phyloP scores from a whole-genome alignment of 2,113 vertebrate species.

The Strix aluco region DNA sequence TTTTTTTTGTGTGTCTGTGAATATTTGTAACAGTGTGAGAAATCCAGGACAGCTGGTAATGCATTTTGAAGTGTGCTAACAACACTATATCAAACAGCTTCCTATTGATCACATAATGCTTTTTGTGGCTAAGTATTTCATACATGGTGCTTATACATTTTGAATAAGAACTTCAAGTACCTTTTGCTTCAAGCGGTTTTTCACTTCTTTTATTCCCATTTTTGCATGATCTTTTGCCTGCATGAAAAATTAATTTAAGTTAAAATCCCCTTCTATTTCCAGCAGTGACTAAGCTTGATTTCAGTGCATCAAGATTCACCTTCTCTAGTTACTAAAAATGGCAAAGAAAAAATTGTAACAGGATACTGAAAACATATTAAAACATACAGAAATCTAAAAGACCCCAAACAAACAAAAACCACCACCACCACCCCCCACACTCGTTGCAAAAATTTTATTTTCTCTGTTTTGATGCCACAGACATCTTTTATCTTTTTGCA shows the following conservation, averaged over 20 bases:
- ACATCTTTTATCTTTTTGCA: neutral
- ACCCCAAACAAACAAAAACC: slow-evolving; percentile 22
- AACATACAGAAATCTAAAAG: slow-evolving; percentile 67
- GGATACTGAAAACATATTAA: slow-evolving; percentile 57
- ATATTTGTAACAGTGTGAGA: slow-evolving; percentile 83
- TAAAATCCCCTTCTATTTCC: slow-evolving; percentile 76
- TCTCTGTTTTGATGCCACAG: slow-evolving; percentile 31
- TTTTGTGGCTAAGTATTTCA: slow-evolving; percentile 74
- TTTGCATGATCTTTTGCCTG: slow-evolving; percentile 98
- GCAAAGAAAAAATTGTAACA: slow-evolving; percentile 54
- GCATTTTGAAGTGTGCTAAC: slow-evolving; percentile 84
- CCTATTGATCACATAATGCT: slow-evolving; percentile 82
- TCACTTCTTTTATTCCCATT: slow-evolving; percentile 98
- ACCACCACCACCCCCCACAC: neutral
- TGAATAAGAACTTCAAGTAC: slow-evolving; percentile 85
- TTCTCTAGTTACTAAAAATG: slow-evolving; percentile 66
- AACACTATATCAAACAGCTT: slow-evolving; percentile 78
- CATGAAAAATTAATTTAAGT: slow-evolving; percentile 79
- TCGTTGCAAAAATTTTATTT: slow-evolving; percentile 34
- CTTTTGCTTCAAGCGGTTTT: slow-evolving; percentile 91
- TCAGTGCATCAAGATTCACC: slow-evolving; percentile 55
- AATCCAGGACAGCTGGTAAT: slow-evolving; percentile 81
- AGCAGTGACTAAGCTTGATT: slow-evolving; percentile 63
- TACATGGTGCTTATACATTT: slow-evolving; percentile 74
- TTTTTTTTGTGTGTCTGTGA: slow-evolving; percentile 71